A percentile compares a stretch with the other conserved stretches of the same genome.
Conservation (phyloP, 2,113 vertebrate species). For the Nibea albiflora region DNA sequence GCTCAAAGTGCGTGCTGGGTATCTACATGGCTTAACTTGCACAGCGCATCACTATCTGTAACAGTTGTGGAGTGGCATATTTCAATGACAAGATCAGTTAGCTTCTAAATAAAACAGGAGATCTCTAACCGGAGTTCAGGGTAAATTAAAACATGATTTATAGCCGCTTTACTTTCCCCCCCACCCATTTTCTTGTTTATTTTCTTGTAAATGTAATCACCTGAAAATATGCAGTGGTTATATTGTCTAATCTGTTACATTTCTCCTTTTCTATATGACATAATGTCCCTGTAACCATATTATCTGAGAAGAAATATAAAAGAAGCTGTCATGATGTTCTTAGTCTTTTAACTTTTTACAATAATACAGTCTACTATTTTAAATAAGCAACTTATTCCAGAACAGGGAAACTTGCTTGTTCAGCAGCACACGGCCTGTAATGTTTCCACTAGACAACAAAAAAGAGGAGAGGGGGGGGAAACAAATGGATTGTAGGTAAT, state of each 20-base stretch:
- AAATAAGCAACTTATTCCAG: slow-evolving; percentile 60
- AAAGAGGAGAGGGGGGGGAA: not conserved
- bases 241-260: slow-evolving; percentile 20
- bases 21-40: slow-evolving; percentile 1
- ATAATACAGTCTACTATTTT: slow-evolving; percentile 30
- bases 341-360: slow-evolving; percentile 16
- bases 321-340: slow-evolving; percentile 18
- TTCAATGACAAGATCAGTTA: slow-evolving; percentile 16
- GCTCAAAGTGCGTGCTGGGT: slow-evolving; percentile 63
- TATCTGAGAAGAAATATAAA: slow-evolving; percentile 38
- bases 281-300: slow-evolving; percentile 46
- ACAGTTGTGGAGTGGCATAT: not conserved
- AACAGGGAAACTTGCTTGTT: slow-evolving; percentile 46
- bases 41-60: not conserved
- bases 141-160: slow-evolving; percentile 11
- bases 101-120: slow-evolving; percentile 1
- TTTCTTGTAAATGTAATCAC: slow-evolving; percentile 26
- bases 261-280: slow-evolving; percentile 21
- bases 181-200: not conserved
- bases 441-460: slow-evolving; percentile 42
- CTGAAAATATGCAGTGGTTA: slow-evolving; percentile 19
- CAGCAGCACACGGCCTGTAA: slow-evolving; percentile 25
- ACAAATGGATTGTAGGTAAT: slow-evolving; percentile 74
- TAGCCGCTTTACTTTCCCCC: not conserved
- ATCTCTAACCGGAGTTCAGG: not conserved